Conservation (phyloP, 2,797 vertebrate species). For the Setipinna tenuifilis region DNA sequence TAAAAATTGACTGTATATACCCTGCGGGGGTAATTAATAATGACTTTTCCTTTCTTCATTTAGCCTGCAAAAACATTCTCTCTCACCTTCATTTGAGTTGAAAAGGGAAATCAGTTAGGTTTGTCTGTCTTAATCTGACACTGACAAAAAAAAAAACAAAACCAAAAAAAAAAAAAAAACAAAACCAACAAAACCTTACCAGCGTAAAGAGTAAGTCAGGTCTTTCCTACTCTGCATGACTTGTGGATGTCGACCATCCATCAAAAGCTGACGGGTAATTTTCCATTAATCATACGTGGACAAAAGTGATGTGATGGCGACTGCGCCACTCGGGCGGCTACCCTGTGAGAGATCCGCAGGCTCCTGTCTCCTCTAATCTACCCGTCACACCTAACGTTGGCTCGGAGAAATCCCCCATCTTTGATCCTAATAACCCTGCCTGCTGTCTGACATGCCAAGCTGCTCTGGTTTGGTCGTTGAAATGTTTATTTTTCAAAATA, state of each 20-base stretch:
- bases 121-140: not conserved
- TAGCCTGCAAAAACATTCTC: not conserved
- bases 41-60: not conserved
- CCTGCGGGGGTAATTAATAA: not conserved
- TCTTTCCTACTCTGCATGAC: not conserved
- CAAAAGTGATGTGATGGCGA: conserved; percentile 43
- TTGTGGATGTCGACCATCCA: conserved; percentile 48
- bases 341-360: not conserved
- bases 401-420: conserved; percentile 36
- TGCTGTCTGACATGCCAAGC: conserved; percentile 24
- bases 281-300: conserved; percentile 60
- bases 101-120: not conserved
- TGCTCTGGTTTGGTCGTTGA: not conserved
- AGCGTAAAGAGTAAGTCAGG: not conserved
- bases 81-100: not conserved
- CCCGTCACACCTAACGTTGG: conserved; percentile 28
- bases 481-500: not conserved
- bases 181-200: too few species aligned
- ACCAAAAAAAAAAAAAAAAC: too few species aligned
- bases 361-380: not conserved
- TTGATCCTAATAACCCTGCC: conserved; percentile 32
- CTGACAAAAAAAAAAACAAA: not conserved
- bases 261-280: conserved; percentile 60
- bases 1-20: not conserved
- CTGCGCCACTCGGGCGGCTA: conserved; percentile 58